Conservation (phyloP, 2,113 vertebrate genomes). For the Xenotilapia caudafasciata region DNA sequence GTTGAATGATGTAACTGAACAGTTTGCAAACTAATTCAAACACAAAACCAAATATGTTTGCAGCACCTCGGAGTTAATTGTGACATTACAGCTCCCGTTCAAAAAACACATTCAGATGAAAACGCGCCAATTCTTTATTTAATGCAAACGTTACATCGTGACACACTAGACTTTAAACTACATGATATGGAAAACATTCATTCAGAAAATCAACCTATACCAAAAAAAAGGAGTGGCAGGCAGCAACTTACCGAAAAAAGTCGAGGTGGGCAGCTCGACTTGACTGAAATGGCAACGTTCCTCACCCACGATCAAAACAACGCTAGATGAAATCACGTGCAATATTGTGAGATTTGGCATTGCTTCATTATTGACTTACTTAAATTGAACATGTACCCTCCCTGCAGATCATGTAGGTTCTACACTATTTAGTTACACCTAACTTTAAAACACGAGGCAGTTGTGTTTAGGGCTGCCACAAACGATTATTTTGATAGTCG, state of each 20-base stretch:
- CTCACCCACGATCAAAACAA: not conserved
- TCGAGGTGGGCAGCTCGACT: fast-evolving
- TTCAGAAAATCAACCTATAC: not conserved
- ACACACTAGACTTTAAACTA: not conserved
- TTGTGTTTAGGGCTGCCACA: not conserved
- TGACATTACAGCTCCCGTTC: not conserved
- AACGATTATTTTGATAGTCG: no score
- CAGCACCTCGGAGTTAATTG: fast-evolving
- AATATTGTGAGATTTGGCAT: not conserved
- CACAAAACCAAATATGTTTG: not conserved
- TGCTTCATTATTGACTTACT: not conserved
- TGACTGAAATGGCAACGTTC: not conserved
- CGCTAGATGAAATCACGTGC: fast-evolving
- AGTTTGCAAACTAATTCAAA: not conserved
- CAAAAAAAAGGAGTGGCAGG: not conserved
- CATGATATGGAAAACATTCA: not conserved
- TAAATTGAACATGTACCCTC: not conserved
- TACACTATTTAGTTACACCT: not conserved
- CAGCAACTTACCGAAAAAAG: not conserved
- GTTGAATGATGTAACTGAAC: not conserved
- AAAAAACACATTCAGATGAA: not conserved
- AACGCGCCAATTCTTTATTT: not conserved
- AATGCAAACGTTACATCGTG: not conserved
- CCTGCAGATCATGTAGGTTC: not conserved
- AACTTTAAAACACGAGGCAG: not conserved